Evolutionary conservation across 2,113 vertebrate genomes (phyloP), one percentile per base, ranked within the genome.

Genomic region (Albula glossodonta): DNA sequence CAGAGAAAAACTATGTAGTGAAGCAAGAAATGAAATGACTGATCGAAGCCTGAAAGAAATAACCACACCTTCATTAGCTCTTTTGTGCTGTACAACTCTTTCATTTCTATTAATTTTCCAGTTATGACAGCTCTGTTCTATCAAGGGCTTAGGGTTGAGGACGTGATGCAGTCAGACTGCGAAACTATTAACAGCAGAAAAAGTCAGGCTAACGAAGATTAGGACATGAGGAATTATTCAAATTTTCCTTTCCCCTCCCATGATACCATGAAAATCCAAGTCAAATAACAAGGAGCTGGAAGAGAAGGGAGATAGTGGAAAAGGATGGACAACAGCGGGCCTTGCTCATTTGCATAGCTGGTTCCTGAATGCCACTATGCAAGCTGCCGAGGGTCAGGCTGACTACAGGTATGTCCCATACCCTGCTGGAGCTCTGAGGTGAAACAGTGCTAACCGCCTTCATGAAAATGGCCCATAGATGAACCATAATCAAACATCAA

Each of bases 201-300:
- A 12, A 48, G 74, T 41, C 25, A 10, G 60, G 53, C 80, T 5
- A 77, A 56, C 50, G 31, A 70, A 51, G 6, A 57, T 10, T 84
- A 82, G 19, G 31, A 41, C 48, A 13, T 8, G 15, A 81, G 50
- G 50, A 51, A 52, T 48, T 81, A 81, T 84, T 83, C 60, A 83
- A 83, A 85, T 88, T 5, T 41, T 56, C 5, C 57, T 25, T 56
- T 70, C 53, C 31, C 53, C n/a, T 41, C 57, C n/a, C 51, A 52
- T 31, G 81, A 53, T 17, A 78, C 51, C 1, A 17, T 22, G 91
- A 91, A 88, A 89, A 83, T 0, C 52, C 11, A 41, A 41, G 15
- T 51, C 74, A 74, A 25, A 56, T 1, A 1, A 11, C 31, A 15
- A n/a, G 49, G 70, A 80, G 25, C 78, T 84, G 25, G 5, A 52